Evolutionary conservation across 2,888 invertebrate genomes (phyloP), one percentile per base, ranked within the genome.

Genomic region (Xanthostigma xanthostigma): DNA sequence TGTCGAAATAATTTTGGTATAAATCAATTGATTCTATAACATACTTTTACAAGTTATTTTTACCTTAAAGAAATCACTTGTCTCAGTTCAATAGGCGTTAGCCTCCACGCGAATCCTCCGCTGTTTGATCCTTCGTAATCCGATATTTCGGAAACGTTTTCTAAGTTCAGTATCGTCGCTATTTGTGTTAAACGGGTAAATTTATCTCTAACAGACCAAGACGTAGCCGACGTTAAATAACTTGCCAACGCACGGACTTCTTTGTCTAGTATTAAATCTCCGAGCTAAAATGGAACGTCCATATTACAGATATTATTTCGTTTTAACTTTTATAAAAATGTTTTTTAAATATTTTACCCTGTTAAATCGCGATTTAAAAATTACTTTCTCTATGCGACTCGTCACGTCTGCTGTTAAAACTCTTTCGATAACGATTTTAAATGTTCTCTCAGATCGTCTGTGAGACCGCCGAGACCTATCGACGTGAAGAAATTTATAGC

Each of bases 401-500:
- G 87, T 83, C 1, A 89, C 79, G 69, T 92, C 91, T 2, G 76
- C 71, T 0, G 88, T 83, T 14, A 89, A 69, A 54, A 84, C 76
- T 72, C 71, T 71, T 82, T 83, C 0, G 87, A 83, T 64, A 81
- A 77, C 55, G 77, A 76, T 61, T 92, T 92, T 54, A 94, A 70
- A 69, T 92, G 91, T 59, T 91, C 90, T 50, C 93, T 70, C 40
- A 94, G 68, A 59, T 92, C 93, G 68, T 94, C 93, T 0, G 97
- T 98, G 2, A 98, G 71, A 1, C 95, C 96, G 49, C 97, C 97
- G 48, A 98, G 75, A 57, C 97, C 95, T 61, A 95, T 95, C 0
- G 93, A 90, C 0, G 95, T 95, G 66, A 96, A 96, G 70, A 95
- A 96, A 63, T 96, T 96, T 45, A 98, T 97, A 0, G 97, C 88